Evolutionary conservation across 23 tunicate genomes (phyloP).

Genomic region (Ciona savignyi): DNA sequence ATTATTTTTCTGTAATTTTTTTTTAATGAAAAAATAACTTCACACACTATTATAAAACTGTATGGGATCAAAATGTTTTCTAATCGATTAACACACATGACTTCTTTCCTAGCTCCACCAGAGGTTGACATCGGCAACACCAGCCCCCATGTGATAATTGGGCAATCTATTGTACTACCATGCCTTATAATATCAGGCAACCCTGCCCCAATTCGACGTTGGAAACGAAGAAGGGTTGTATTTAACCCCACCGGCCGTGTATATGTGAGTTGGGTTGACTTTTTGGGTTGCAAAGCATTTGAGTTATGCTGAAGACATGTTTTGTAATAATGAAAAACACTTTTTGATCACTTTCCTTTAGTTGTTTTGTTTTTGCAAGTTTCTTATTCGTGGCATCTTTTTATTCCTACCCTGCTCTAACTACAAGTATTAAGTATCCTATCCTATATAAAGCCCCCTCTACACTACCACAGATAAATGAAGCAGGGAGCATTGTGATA

Average conservation of each 20-base stretch:
- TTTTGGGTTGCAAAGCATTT: too few relatives aligned
- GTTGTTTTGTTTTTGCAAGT: background rate
- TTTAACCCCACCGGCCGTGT: conserved; percentile 38
- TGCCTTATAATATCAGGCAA: conserved; percentile 67
- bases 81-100: too few relatives aligned
- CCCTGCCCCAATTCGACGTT: conserved; percentile 63
- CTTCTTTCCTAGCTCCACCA: conserved; percentile 69
- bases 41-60: too few relatives aligned
- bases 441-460: too few relatives aligned
- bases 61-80: too few relatives aligned
- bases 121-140: conserved; percentile 32
- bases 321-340: background rate
- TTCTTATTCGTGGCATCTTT: too few relatives aligned
- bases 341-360: background rate
- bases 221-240: conserved; percentile 23
- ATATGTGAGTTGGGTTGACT: background rate
- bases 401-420: too few relatives aligned
- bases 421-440: background rate
- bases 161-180: conserved; percentile 42
- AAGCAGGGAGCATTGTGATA: conserved; percentile 57
- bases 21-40: too few relatives aligned
- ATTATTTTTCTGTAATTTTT: too few relatives aligned
- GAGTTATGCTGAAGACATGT: too few relatives aligned
- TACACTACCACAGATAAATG: conserved; percentile 22
- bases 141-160: conserved; percentile 55